A percentile compares a stretch with the other conserved stretches of the same genome.
These are phyloP conservation scores for Strix aluco DNA, from an alignment of 2,113 vertebrate genomes.

Conservation along the genomic window DNA sequence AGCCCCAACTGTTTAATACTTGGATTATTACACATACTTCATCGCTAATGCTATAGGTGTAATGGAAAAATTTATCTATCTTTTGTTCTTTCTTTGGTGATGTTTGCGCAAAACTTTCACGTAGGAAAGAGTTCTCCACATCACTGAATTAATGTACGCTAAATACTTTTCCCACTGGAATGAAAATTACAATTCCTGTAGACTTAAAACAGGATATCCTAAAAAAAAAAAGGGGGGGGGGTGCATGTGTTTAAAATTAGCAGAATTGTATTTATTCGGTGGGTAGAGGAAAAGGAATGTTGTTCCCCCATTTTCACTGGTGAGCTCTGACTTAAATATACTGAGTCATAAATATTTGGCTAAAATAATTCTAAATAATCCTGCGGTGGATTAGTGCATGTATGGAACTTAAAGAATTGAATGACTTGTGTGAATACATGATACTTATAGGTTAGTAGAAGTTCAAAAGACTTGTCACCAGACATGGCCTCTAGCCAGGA, in stretches of 20 bases:
- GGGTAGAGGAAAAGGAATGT: background rate
- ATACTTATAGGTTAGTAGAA: background rate
- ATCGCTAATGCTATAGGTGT: background rate
- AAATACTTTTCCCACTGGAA: background rate
- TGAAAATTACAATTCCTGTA: background rate
- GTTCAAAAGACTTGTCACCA: constrained; percentile 22
- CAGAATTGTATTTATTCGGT: background rate
- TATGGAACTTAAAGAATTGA: background rate
- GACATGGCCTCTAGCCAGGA: background rate
- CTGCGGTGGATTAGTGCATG: constrained; percentile 8
- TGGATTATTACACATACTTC: background rate
- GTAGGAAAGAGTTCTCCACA: background rate
- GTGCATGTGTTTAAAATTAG: background rate
- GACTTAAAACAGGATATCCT: background rate
- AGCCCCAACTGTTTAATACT: background rate
- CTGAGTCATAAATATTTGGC: constrained; percentile 48
- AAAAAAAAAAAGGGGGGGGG: background rate
- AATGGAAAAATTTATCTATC: rapidly evolving
- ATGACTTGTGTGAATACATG: background rate
- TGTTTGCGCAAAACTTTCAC: background rate
- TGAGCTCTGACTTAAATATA: constrained; percentile 28
- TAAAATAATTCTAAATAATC: constrained; percentile 41
- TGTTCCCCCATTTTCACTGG: background rate
- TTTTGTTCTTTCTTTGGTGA: background rate
- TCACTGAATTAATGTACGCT: background rate